Evolutionary conservation across 2,797 vertebrate genomes (phyloP).

Genomic region (Arctocebus calabarensis): DNA sequence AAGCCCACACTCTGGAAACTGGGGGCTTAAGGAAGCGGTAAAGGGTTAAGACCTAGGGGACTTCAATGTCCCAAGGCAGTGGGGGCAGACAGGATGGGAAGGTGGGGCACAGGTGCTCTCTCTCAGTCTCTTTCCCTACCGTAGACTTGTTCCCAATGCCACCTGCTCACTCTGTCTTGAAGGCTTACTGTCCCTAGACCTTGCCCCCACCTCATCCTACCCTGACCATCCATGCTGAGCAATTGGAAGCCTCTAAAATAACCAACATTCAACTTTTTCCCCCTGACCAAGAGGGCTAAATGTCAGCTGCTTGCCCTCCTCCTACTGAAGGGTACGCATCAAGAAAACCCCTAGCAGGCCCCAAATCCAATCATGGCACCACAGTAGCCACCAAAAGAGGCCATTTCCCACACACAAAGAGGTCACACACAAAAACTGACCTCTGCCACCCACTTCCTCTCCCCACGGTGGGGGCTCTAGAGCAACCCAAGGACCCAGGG

Average conservation of each 20-base stretch:
- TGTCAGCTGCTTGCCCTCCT: background rate
- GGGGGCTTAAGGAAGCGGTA: conserved; percentile 76
- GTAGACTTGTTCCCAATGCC: background rate
- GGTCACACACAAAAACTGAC: background rate
- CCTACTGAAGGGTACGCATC: background rate
- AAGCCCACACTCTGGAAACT: background rate
- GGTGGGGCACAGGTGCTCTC: conserved; percentile 71
- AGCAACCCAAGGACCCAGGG: background rate
- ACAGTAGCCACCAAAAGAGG: background rate
- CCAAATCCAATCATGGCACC: background rate
- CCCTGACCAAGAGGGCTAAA: background rate
- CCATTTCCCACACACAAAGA: background rate
- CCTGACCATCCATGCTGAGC: background rate
- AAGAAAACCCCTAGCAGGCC: background rate
- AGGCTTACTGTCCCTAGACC: background rate
- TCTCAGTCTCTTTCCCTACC: conserved; percentile 78
- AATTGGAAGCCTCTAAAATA: conserved; percentile 39
- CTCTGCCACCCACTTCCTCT: background rate
- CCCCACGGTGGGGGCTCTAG: background rate
- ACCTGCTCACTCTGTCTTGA: background rate
- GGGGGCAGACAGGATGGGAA: conserved; percentile 1
- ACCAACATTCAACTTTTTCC: background rate
- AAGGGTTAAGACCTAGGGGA: background rate
- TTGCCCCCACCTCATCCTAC: background rate
- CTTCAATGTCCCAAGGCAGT: background rate